phyloP scores from a whole-genome alignment of 1,140 invertebrate genomes.

The Acromyrmex echinatior region DNA sequence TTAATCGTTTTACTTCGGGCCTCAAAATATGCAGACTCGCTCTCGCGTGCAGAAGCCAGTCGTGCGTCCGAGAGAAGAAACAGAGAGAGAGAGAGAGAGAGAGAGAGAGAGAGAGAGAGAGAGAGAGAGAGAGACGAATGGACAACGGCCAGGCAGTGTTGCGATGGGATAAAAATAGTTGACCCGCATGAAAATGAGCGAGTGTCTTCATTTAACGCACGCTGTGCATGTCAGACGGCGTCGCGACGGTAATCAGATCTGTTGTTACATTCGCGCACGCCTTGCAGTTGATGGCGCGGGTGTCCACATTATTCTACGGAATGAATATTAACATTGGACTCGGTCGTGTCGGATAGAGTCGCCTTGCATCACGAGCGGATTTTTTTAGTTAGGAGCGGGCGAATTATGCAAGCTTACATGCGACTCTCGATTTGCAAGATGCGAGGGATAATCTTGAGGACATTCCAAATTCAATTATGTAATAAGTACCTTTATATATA shows the following conservation, averaged over 20 bases:
- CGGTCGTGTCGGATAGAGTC: conserved; percentile 9
- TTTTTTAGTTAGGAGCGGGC: conserved; percentile 18
- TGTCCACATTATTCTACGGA: conserved; percentile 18
- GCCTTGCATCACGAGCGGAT: conserved; percentile 7
- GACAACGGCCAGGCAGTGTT: conserved; percentile 45
- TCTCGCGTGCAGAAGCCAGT: conserved; percentile 29
- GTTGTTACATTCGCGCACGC: neutral
- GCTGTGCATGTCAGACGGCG: conserved; percentile 11
- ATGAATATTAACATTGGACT: conserved; percentile 53
- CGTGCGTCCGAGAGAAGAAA: conserved; percentile 5
- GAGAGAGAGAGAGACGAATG: conserved; percentile 11
- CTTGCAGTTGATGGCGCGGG: neutral
- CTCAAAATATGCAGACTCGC: conserved; percentile 37
- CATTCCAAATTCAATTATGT: no score
- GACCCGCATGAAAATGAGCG: conserved; percentile 61
- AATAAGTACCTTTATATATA: no score
- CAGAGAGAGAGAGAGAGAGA: neutral
- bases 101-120: neutral
- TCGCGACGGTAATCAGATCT: conserved; percentile 55
- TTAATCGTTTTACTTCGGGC: conserved; percentile 25
- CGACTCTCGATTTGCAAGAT: neutral
- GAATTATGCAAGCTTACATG: conserved; percentile 25
- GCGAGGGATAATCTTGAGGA: neutral
- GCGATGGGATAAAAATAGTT: conserved; percentile 59
- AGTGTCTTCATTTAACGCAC: conserved; percentile 34